Percentiles rank a stretch among this genome's conserved stretches.
phyloP scores from a whole-genome alignment of 1,140 invertebrate genomes.

The Aphelenchoides fujianensis region DNA sequence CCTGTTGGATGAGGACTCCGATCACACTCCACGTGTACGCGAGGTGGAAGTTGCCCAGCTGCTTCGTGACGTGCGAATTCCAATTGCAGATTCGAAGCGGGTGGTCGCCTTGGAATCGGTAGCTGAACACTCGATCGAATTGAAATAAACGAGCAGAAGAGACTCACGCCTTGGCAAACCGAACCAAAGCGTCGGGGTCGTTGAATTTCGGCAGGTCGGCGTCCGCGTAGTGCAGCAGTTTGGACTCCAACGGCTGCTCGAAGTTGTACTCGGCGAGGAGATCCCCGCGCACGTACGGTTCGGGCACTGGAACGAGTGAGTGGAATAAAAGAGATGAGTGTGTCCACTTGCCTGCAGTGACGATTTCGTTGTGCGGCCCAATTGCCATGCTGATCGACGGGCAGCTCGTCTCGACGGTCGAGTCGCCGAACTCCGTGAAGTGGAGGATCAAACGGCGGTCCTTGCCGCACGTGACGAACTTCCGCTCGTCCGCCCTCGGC shows the following conservation, averaged over 20 bases:
- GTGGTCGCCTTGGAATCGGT: constrained; percentile 1
- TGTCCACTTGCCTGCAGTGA: background rate
- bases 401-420: background rate
- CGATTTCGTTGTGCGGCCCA: constrained; percentile 8
- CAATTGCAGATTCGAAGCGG: constrained; percentile 17
- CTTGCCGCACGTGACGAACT: constrained; percentile 46
- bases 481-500: constrained; percentile 17
- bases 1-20: constrained; percentile 9
- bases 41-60: background rate
- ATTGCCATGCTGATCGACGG: background rate
- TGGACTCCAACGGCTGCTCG: background rate
- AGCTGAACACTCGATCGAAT: background rate
- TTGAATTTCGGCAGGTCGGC: background rate
- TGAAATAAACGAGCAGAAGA: background rate
- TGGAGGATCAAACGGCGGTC: constrained; percentile 37
- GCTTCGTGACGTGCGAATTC: background rate
- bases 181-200: background rate
- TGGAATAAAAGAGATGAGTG: background rate
- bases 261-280: constrained; percentile 4
- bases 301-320: background rate
- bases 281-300: background rate
- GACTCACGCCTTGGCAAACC: constrained; percentile 7
- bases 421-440: constrained; percentile 21
- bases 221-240: constrained; percentile 1
- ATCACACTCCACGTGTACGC: constrained; percentile 14